Evolutionary conservation across 2,888 invertebrate species (phyloP), one percentile per base, ranked within the genome.

Genomic region (Noctua janthe): DNA sequence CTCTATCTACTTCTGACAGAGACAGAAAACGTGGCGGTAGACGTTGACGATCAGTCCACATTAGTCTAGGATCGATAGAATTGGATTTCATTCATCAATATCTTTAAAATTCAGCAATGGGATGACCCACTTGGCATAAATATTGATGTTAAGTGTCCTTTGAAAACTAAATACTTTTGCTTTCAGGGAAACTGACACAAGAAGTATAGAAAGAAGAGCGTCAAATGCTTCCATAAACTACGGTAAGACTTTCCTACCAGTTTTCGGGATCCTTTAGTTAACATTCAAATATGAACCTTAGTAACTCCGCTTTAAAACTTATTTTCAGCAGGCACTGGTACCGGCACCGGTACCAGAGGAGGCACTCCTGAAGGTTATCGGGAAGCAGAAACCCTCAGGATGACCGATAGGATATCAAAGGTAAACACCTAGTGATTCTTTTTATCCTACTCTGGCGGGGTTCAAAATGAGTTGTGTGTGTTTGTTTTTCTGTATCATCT

Each of bases 201-300:
- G 93, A 82, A 94, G 91, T 78, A 91, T 94, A 82, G 97, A 97
- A 90, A 94, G 97, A 76, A 94, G 97, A 93, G 95, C 97, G 75
- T 97, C 97, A 11, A 97, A 97, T 85, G 95, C 96, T 54, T 97
- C 97, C 2, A 96, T 97, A 56, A 96, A 97, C 82, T 94, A 94
- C 79, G 94, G 97, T 96, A 92, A 89, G 89, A 76, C 59, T 11
- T 67, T 69, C 15, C 43, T 1, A 43, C 11, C 43, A 76, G 69
- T 70, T 70, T 72, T 39, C 13, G 20, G 10, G 6, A 51, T 71
- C 20, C 0, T 20, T 20, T 20, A 56, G 56, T 54, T 66, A 7
- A 10, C 17, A 43, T 62, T 49, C 0, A 10, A 76, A 56, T 29
- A 17, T 17, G 6, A 29, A 35, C 39, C 51, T 0, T 51, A 39